Base-by-base conservation (phyloP, 1,140 invertebrate species). In the Bombus cullumanus region DNA sequence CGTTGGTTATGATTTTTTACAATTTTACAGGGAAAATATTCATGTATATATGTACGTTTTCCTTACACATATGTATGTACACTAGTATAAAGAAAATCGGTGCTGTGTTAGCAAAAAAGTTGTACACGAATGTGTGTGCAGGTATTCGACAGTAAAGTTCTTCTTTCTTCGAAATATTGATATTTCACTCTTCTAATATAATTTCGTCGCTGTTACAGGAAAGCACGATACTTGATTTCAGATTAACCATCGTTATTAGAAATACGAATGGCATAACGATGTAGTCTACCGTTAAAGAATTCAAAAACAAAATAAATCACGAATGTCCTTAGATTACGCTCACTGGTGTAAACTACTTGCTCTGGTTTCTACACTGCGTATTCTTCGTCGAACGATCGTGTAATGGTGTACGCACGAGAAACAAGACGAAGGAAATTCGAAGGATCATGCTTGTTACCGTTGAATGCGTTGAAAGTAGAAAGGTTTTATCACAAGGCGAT, bases 361-460 rank as follows among this genome's bases (percentile, higher is more conserved):
- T 77, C 41, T 79, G 25, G n/a, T 84, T 69, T 43, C 47, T 43
- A 53, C 75, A 84, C 64, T 59, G 47, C n/a, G 71, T 69, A n/a
- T 71, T 59, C 37, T 34, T 71, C 75, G 64, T 39, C 47, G 10
- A 64, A 47, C 43, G 64, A 39, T 43, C 8, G 82, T 37, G 57
- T 37, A 47, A 47, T 59, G 64, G 62, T n/a, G 37, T 69, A 53
- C 31, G n/a, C 53, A 59, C 37, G 25, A 71, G 64, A 5, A 59
- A 69, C 75, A 66, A 71, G 2, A 4, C 31, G 15, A 75, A 59
- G 15, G 22, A 31, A 18, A 83, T 68, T 37, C 43, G 37, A 78
- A 78, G 64, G 37, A 83, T 83, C 74, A 78, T 83, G 62, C 74
- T 78, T 78, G 28, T n/a, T 62, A 13, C 31, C 31, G 34, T 47